Percentiles rank a stretch among this genome's conserved stretches.
phyloP scores from a whole-genome alignment of 1,140 invertebrate genomes.

The Ceratitis capitata region DNA sequence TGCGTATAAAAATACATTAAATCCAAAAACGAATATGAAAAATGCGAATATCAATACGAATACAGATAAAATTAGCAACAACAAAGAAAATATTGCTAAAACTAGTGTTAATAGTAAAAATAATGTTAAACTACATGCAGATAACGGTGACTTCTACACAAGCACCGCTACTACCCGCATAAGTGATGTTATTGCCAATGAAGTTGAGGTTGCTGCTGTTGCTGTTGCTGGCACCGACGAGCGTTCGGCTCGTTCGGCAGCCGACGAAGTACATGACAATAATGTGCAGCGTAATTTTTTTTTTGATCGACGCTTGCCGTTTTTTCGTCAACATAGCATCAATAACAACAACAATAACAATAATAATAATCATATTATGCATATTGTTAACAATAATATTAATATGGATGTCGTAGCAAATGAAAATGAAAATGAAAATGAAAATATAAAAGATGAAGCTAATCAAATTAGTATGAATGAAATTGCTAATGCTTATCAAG shows the following conservation, averaged over 20 bases:
- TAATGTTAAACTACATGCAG: neutral
- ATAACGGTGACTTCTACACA: neutral
- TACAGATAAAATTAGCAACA: neutral
- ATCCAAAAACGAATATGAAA: slow-evolving; percentile 6
- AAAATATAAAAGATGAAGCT: neutral
- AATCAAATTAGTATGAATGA: neutral
- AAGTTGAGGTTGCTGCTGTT: neutral
- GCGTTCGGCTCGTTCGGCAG: neutral
- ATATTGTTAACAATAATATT: slow-evolving; percentile 26
- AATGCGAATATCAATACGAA: neutral
- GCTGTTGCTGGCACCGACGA: neutral
- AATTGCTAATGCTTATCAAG: neutral
- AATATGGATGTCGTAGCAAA: slow-evolving; percentile 29
- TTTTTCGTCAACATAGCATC: slow-evolving; percentile 26
- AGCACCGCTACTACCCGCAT: neutral
- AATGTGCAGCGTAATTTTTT: slow-evolving; percentile 32
- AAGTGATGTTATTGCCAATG: neutral
- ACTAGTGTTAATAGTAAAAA: slow-evolving; percentile 29
- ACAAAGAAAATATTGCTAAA: slow-evolving; percentile 15
- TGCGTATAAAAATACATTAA: neutral
- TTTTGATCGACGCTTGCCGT: slow-evolving; percentile 22
- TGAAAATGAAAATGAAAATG: neutral
- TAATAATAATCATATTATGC: slow-evolving; percentile 1
- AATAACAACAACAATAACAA: slow-evolving; percentile 38
- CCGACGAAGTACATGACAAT: neutral